Percentiles rank a stretch among this genome's conserved stretches.
phyloP scores from a whole-genome alignment of 2,797 vertebrate species.

The Trachops cirrhosus region DNA sequence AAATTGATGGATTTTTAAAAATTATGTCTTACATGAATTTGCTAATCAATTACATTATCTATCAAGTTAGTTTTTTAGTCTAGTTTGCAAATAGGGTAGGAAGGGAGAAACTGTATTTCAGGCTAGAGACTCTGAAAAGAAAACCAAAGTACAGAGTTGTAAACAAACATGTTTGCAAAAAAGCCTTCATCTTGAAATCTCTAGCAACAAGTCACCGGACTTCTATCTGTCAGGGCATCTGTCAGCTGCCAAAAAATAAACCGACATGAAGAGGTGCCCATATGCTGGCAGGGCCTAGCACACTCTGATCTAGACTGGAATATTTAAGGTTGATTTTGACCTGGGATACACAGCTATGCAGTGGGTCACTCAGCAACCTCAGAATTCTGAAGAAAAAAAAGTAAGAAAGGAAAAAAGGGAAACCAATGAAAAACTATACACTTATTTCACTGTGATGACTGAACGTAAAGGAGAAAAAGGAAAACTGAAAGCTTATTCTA shows the following conservation, averaged over 20 bases:
- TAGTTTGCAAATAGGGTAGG: slow-evolving; percentile 63
- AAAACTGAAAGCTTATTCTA: slow-evolving; percentile 85
- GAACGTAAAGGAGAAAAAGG: slow-evolving; percentile 87
- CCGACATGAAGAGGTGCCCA: slow-evolving; percentile 87
- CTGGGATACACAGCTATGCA: slow-evolving; percentile 86
- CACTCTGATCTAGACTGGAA: slow-evolving; percentile 83
- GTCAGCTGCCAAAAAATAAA: slow-evolving; percentile 91
- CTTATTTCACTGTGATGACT: slow-evolving; percentile 92
- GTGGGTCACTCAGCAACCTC: slow-evolving; percentile 86
- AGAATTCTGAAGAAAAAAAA: slow-evolving; percentile 79
- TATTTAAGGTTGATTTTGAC: slow-evolving; percentile 85
- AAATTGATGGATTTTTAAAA: background rate
- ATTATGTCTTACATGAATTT: background rate
- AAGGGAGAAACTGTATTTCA: slow-evolving; percentile 60
- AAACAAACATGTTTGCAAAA: slow-evolving; percentile 74
- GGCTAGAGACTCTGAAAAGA: slow-evolving; percentile 41
- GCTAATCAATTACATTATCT: slow-evolving; percentile 60
- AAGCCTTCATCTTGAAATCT: slow-evolving; percentile 83
- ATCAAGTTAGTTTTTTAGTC: slow-evolving; percentile 77
- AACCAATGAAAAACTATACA: slow-evolving; percentile 77
- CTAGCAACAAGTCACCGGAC: slow-evolving; percentile 88
- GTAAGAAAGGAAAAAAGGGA: background rate
- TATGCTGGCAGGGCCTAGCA: slow-evolving; percentile 83
- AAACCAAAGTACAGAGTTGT: slow-evolving; percentile 35
- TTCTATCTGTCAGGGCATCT: slow-evolving; percentile 87